Conservation (phyloP, 2,113 vertebrate species). For the Tragelaphus scriptus region DNA sequence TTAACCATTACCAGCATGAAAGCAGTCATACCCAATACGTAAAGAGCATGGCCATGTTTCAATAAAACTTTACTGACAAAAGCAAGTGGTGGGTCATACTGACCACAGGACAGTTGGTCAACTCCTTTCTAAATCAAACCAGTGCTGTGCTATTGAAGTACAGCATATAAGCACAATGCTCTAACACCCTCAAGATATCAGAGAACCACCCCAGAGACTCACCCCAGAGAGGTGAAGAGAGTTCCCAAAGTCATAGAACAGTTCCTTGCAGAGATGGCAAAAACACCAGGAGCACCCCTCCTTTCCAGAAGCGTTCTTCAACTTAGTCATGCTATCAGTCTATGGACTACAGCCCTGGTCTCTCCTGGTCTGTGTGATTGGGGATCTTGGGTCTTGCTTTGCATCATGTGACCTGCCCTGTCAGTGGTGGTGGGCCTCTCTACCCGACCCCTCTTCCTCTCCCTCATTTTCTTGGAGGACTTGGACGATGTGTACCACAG, state of each 20-base stretch:
- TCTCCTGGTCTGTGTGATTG: background rate
- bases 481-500: background rate
- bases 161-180: background rate
- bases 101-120: background rate
- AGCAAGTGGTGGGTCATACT: background rate
- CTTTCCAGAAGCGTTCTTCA: background rate
- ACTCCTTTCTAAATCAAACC: background rate
- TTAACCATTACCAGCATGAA: background rate
- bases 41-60: background rate
- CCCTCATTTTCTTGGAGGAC: background rate
- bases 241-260: background rate
- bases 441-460: background rate
- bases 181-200: background rate
- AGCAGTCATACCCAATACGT: background rate
- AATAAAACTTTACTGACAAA: conserved; percentile 2
- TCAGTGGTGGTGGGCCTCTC: background rate
- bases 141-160: background rate
- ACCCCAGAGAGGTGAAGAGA: background rate
- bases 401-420: background rate
- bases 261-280: background rate
- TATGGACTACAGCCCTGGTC: background rate
- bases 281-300: background rate
- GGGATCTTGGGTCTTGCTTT: background rate
- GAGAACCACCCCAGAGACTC: background rate
- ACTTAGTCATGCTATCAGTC: background rate